A percentile compares a stretch with the other conserved stretches of the same genome.
Evolutionary conservation across 1,140 invertebrate species (phyloP).

Genomic region (Lasioglossum baleicum): DNA sequence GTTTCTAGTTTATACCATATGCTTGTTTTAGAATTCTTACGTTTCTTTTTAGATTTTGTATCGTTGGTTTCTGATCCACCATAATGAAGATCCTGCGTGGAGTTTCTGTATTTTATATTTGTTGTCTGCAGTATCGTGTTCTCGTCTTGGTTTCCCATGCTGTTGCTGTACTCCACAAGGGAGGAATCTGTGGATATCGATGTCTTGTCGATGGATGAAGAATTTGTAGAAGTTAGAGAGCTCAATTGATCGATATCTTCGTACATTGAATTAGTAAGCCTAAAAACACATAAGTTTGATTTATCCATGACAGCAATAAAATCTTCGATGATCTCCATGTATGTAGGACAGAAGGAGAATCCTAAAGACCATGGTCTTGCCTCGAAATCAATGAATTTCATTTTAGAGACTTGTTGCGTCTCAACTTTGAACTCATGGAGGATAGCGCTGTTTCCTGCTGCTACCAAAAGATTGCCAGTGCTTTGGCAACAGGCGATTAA

Average conservation of each 20-base stretch:
- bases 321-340: constrained; percentile 82
- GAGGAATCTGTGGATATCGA: constrained; percentile 72
- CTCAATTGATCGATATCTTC: constrained; percentile 73
- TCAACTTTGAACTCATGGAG: constrained; percentile 83
- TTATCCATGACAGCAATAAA: constrained; percentile 81
- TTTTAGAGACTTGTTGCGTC: constrained; percentile 83
- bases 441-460: constrained; percentile 79
- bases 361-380: constrained; percentile 79
- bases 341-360: constrained; percentile 79
- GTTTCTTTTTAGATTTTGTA: constrained; percentile 41
- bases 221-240: constrained; percentile 69
- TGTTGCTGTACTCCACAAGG: constrained; percentile 54
- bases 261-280: constrained; percentile 74
- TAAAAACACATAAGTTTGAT: constrained; percentile 68
- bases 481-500: constrained; percentile 83
- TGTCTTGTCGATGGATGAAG: constrained; percentile 69
- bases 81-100: constrained; percentile 35
- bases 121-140: constrained; percentile 8
- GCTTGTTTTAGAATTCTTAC: constrained; percentile 59
- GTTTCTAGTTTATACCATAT: constrained; percentile 56
- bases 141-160: constrained; percentile 44
- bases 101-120: constrained; percentile 36
- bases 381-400: constrained; percentile 85
- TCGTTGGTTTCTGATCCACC: constrained; percentile 46
- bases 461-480: constrained; percentile 83